Percentiles rank a stretch among this genome's conserved stretches.
phyloP scores from a whole-genome alignment of 2,888 invertebrate species.

The Fissipunctia ypsillon region DNA sequence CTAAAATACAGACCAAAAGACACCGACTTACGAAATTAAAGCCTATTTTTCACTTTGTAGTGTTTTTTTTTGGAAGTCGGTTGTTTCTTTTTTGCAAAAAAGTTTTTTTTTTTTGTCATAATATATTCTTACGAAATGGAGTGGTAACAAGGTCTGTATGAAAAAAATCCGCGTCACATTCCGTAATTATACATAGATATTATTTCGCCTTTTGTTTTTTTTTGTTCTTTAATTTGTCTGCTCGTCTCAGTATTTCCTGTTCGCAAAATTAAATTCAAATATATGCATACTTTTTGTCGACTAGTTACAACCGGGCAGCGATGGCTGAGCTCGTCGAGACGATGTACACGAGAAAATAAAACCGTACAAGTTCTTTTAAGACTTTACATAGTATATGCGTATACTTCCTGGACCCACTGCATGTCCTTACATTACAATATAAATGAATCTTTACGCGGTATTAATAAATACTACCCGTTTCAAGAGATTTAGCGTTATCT shows the following conservation, averaged over 20 bases:
- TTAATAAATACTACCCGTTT: conserved; percentile 15
- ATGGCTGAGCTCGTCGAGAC: conserved; percentile 68
- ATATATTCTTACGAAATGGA: conserved; percentile 1
- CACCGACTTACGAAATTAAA: no score
- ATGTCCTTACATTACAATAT: conserved; percentile 15
- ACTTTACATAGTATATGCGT: conserved; percentile 66
- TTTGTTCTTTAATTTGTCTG: conserved; percentile 73
- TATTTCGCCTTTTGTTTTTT: conserved; percentile 66
- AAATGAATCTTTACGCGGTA: conserved; percentile 1
- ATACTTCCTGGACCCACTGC: conserved; percentile 76
- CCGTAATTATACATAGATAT: conserved; percentile 52
- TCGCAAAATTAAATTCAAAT: conserved; percentile 87
- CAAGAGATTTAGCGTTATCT: neutral
- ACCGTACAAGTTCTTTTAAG: conserved; percentile 70
- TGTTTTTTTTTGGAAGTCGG: no score
- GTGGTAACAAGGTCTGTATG: conserved; percentile 1
- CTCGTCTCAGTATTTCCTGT: conserved; percentile 86
- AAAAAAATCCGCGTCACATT: conserved; percentile 41
- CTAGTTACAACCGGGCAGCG: conserved; percentile 74
- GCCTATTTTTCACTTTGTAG: no score
- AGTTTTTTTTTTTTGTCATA: no score
- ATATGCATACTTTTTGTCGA: conserved; percentile 88
- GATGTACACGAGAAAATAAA: conserved; percentile 66
- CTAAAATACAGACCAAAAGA: no score
- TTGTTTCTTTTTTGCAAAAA: no score